Evolutionary conservation across 30 jellyfish, hydroid and myxozoan species (phyloP), one percentile per base, ranked within the genome.

Genomic region (Hydractinia echinata): DNA sequence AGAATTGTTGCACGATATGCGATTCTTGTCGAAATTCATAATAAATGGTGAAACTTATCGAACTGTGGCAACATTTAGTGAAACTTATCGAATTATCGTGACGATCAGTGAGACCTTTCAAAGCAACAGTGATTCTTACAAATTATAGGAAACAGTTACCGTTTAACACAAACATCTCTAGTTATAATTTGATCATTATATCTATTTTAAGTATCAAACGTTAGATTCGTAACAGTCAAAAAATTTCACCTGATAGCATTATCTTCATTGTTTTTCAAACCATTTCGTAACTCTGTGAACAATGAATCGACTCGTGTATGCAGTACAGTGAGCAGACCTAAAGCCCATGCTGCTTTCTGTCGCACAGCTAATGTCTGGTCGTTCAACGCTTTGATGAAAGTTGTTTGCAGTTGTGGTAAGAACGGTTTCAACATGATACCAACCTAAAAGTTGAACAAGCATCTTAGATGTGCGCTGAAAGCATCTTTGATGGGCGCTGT

Each of bases 381-480:
- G 79, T 82, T 85, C 77, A 90, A 79, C 6, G 97, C 95, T 81
- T 85, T 85, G 20, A 90, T 77, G 77, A 90, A 90, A 49, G 97
- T 90, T 18, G 97, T 90, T 79, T 90, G 97, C 8, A 90, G 87
- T 81, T 90, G 97, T 14, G 97, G 94, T 56, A 90, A 55, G 83
- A 90, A 87, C 9, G 97, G 95, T 58, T 90, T 90, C 62, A 90
- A 71, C 89, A 82, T 78, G n/a, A 86, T 82, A 69, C 97, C 97
- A 76, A 85, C 97, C 97, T 90, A 54, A 39, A 19, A 66, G 51
- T 13, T 20, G 70, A 74, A 81, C 64, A 76, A 30, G 54, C 51
- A 53, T 20, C 44, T 53, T 11, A 52, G 0, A 77, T 9, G 54
- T 4, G 49, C 15, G 55, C 19, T 6, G 30, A 1, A 13, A 13